These are phyloP conservation scores for Ametastegia equiseti DNA, from an alignment of 2,888 invertebrate genomes.

Conservation along the genomic window DNA sequence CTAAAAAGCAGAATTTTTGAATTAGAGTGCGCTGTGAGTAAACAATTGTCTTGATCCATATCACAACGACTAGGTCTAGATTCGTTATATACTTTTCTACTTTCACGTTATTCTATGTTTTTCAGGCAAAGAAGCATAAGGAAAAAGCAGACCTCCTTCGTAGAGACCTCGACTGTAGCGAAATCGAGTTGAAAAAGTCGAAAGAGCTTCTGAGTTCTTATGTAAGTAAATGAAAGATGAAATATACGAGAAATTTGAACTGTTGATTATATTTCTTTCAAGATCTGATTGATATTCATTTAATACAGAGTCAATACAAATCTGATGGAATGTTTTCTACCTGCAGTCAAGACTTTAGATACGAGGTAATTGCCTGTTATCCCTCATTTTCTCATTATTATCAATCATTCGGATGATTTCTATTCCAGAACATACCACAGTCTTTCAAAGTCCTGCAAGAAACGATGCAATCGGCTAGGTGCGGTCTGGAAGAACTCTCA, in stretches of 20 bases:
- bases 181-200: constrained; percentile 61
- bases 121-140: constrained; percentile 62
- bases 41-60: neutral
- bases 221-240: constrained; percentile 57
- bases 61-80: too few species aligned
- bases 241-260: neutral
- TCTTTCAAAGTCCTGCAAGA: constrained; percentile 63
- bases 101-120: constrained; percentile 20
- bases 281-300: constrained; percentile 2
- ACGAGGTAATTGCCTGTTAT: neutral
- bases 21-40: constrained; percentile 63
- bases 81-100: neutral
- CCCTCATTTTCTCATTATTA: neutral
- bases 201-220: constrained; percentile 57
- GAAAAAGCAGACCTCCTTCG: constrained; percentile 58
- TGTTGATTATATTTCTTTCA: constrained; percentile 48
- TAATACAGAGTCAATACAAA: constrained; percentile 33
- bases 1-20: constrained; percentile 62
- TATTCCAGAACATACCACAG: constrained; percentile 59
- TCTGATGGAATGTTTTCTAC: constrained; percentile 1
- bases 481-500: constrained; percentile 61
- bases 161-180: constrained; percentile 59
- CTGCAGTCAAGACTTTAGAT: constrained; percentile 21
- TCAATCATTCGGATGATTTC: neutral
- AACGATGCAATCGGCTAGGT: constrained; percentile 61